phyloP scores from a whole-genome alignment of 2,888 invertebrate species.

The Mythimna lalbum region DNA sequence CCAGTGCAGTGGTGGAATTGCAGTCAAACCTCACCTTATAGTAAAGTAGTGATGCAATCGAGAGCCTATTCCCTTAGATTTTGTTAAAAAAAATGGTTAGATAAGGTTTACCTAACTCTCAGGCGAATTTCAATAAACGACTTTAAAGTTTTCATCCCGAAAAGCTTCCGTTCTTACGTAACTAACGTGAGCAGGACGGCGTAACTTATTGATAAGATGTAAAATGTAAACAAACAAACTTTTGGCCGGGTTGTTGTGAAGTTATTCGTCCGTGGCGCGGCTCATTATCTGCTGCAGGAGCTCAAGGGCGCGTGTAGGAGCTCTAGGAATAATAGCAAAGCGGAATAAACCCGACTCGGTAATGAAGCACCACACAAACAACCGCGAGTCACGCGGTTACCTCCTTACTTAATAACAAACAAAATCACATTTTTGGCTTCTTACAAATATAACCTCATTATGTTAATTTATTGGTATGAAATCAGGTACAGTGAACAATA shows the following conservation, averaged over 20 bases:
- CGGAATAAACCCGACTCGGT: conserved; percentile 14
- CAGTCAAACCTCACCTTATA: no score
- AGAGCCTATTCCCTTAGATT: no score
- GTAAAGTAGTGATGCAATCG: no score
- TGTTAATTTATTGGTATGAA: background rate
- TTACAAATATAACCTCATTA: background rate
- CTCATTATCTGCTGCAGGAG: conserved; percentile 1
- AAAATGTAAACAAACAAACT: background rate
- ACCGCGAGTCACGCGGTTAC: background rate
- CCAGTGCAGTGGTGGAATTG: no score
- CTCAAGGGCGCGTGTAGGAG: background rate
- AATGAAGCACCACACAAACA: background rate
- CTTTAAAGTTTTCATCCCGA: no score
- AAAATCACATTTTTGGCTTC: background rate
- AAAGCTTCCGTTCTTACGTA: background rate
- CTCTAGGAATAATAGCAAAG: background rate
- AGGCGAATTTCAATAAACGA: no score
- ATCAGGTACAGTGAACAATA: background rate
- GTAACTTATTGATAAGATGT: background rate
- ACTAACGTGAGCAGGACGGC: background rate
- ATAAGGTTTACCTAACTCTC: no score
- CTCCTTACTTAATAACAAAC: background rate
- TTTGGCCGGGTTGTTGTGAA: background rate
- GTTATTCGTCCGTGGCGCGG: background rate
- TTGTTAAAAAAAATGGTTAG: no score